Evolutionary conservation across 2,797 vertebrate species (phyloP).

Genomic region (Sebastes steindachneri): DNA sequence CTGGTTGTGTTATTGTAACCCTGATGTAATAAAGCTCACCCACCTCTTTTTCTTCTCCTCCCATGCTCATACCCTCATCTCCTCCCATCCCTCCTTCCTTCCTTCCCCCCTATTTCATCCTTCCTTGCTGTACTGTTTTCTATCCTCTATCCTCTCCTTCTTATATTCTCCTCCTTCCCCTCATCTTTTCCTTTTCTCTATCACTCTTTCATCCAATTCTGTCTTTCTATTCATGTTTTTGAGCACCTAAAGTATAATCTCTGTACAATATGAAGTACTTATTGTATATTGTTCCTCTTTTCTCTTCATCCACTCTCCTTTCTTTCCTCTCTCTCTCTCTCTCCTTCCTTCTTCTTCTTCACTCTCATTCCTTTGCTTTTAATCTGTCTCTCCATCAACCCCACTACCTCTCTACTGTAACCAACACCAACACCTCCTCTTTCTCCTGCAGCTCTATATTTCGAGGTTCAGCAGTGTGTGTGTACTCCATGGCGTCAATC

Average conservation of each 20-base stretch:
- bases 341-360: not conserved
- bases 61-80: not conserved
- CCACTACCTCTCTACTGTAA: no score
- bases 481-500: constrained; percentile 87
- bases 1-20: constrained; percentile 72
- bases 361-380: not conserved
- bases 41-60: not conserved
- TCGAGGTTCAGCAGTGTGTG: constrained; percentile 86
- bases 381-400: not conserved
- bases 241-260: rapidly evolving
- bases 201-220: no score
- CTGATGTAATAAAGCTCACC: constrained; percentile 40
- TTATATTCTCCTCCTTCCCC: not conserved
- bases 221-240: not conserved
- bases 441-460: constrained; percentile 82
- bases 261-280: not conserved
- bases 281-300: not conserved
- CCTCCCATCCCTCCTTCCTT: not conserved
- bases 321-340: not conserved
- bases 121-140: not conserved
- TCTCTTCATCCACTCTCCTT: no score
- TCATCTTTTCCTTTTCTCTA: not conserved
- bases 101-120: not conserved
- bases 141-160: not conserved
- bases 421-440: not conserved